Evolutionary conservation across 2,888 invertebrate genomes (phyloP).

Genomic region (Protodeltote pygarga): DNA sequence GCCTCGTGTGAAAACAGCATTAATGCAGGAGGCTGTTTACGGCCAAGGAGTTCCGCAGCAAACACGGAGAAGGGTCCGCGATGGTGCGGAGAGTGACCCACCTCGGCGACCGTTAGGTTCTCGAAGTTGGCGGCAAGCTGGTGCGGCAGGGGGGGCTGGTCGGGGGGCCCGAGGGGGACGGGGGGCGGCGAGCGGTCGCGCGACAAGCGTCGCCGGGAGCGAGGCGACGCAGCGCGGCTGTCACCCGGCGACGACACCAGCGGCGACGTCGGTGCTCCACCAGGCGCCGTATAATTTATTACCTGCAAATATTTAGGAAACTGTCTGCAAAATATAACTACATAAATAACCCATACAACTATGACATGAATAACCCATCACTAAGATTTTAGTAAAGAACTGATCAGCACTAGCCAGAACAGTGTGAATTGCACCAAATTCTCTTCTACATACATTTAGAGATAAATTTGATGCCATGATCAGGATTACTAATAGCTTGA

Average conservation of each 20-base stretch:
- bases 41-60: slow-evolving; percentile 39
- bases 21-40: slow-evolving; percentile 41
- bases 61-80: slow-evolving; percentile 45
- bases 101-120: slow-evolving; percentile 75
- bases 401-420: too few relatives aligned
- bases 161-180: slow-evolving; percentile 60
- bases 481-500: too few relatives aligned
- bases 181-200: slow-evolving; percentile 80
- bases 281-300: slow-evolving; percentile 79
- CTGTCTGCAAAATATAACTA: not conserved
- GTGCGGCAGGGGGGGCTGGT: slow-evolving; percentile 63
- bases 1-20: slow-evolving; percentile 44
- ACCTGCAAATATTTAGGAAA: slow-evolving; percentile 63
- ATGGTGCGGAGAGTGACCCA: slow-evolving; percentile 43
- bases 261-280: slow-evolving; percentile 88
- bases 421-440: too few relatives aligned
- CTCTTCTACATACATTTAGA: too few relatives aligned
- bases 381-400: too few relatives aligned
- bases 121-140: slow-evolving; percentile 81
- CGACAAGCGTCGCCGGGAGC: slow-evolving; percentile 82
- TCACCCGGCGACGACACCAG: slow-evolving; percentile 93
- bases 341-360: too few relatives aligned
- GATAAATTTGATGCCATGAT: too few relatives aligned
- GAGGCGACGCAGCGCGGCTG: slow-evolving; percentile 91
- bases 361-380: too few relatives aligned